Percentiles rank a stretch among this genome's conserved stretches.
Conservation (phyloP, 1,140 invertebrate species). For the Drosophila tropicalis region DNA sequence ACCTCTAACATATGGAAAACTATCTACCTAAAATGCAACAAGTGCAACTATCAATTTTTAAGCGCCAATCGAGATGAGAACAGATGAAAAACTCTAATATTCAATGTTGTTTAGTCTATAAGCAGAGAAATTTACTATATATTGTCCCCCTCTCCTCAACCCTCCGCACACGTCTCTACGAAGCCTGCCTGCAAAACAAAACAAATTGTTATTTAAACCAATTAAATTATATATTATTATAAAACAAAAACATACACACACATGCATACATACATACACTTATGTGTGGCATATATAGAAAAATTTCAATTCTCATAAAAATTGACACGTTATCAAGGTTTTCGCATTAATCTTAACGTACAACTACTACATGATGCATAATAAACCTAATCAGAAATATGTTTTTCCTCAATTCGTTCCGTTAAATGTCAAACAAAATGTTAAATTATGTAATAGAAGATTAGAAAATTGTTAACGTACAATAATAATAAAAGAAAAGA, state of each 20-base stretch:
- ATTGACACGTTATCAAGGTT: conserved; percentile 15
- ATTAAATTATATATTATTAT: conserved; percentile 12
- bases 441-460: conserved; percentile 33
- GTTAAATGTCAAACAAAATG: conserved; percentile 1
- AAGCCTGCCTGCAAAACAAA: conserved; percentile 31
- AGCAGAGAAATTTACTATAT: conserved; percentile 45
- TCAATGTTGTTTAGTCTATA: conserved; percentile 77
- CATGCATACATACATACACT: neutral
- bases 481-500: neutral
- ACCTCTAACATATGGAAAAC: conserved; percentile 18
- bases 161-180: conserved; percentile 27
- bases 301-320: conserved; percentile 12
- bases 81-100: conserved; percentile 52
- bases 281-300: conserved; percentile 6
- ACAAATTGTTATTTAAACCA: conserved; percentile 62
- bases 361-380: neutral
- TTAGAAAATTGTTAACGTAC: conserved; percentile 16
- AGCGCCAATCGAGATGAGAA: conserved; percentile 41
- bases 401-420: conserved; percentile 20
- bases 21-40: conserved; percentile 63
- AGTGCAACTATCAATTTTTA: conserved; percentile 46
- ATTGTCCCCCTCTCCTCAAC: neutral
- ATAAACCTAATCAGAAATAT: conserved; percentile 16
- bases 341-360: conserved; percentile 19
- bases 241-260: neutral